Percentiles rank a stretch among this genome's conserved stretches.
phyloP scores from a whole-genome alignment of 2,888 invertebrate genomes.

The Diplolepis rosae region DNA sequence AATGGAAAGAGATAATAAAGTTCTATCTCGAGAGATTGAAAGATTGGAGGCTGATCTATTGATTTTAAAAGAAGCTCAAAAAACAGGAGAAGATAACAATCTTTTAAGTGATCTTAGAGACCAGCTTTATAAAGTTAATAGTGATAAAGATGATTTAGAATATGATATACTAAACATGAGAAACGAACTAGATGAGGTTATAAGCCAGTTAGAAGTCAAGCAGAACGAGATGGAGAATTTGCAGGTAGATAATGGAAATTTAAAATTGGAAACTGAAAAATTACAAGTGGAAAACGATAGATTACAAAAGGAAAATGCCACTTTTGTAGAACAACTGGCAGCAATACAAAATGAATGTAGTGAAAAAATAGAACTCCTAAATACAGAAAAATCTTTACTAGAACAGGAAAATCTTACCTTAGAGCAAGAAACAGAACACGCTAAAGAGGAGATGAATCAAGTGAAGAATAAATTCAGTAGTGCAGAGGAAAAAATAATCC shows the following conservation, averaged over 20 bases:
- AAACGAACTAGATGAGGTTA: slow-evolving; percentile 75
- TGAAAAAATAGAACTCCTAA: slow-evolving; percentile 67
- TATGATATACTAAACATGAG: slow-evolving; percentile 78
- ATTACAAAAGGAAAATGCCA: slow-evolving; percentile 58
- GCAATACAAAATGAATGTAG: slow-evolving; percentile 63
- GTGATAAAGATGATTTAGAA: slow-evolving; percentile 79
- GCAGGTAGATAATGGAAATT: slow-evolving; percentile 51
- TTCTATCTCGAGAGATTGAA: slow-evolving; percentile 59
- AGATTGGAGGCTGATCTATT: slow-evolving; percentile 59
- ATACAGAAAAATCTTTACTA: slow-evolving; percentile 63
- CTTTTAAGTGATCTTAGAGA: slow-evolving; percentile 55
- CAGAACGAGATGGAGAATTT: slow-evolving; percentile 51
- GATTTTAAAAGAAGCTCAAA: slow-evolving; percentile 50
- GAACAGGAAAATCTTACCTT: slow-evolving; percentile 63
- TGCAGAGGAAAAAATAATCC: not conserved
- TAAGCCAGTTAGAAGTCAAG: slow-evolving; percentile 55
- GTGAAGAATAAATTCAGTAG: slow-evolving; percentile 1
- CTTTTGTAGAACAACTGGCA: slow-evolving; percentile 62
- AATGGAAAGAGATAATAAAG: slow-evolving; percentile 66
- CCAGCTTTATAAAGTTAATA: slow-evolving; percentile 50
- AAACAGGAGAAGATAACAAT: slow-evolving; percentile 52
- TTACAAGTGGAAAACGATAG: slow-evolving; percentile 58
- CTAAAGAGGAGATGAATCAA: slow-evolving; percentile 28
- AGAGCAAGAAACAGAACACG: slow-evolving; percentile 48
- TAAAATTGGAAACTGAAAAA: slow-evolving; percentile 55